Percentiles rank a stretch among this genome's conserved stretches.
Evolutionary conservation across 2,113 vertebrate genomes (phyloP).

Genomic region (Isichthys henryi): DNA sequence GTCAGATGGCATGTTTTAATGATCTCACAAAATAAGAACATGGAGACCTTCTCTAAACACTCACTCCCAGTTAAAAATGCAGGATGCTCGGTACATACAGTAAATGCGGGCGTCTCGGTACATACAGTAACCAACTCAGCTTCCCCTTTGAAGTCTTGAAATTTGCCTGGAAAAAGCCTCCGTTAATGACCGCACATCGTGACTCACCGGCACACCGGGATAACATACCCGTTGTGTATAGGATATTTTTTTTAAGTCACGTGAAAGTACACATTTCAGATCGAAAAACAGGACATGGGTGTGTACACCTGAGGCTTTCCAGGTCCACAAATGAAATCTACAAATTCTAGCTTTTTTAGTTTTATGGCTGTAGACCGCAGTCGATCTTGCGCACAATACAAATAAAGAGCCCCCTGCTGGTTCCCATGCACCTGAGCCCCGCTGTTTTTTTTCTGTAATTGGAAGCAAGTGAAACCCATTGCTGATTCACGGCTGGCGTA

Average conservation of each 20-base stretch:
- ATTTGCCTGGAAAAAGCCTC: slow-evolving; percentile 14
- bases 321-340: background rate
- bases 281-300: background rate
- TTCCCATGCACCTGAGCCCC: background rate
- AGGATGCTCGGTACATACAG: background rate
- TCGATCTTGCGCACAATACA: background rate
- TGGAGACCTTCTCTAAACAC: slow-evolving; percentile 27
- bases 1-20: slow-evolving; percentile 25
- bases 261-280: background rate
- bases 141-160: slow-evolving; percentile 1
- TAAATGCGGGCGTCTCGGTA: slow-evolving; percentile 16
- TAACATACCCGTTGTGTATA: background rate
- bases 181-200: background rate
- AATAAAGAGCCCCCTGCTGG: background rate
- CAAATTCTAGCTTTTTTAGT: background rate
- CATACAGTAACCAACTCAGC: slow-evolving; percentile 6
- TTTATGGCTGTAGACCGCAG: background rate
- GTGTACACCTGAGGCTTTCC: background rate
- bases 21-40: slow-evolving; percentile 17
- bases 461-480: background rate
- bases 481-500: background rate
- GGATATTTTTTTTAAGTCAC: background rate
- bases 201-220: background rate
- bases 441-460: background rate
- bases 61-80: slow-evolving; percentile 29